Conservation (phyloP, 2,888 invertebrate species). For the Scrobipalpa costella region DNA sequence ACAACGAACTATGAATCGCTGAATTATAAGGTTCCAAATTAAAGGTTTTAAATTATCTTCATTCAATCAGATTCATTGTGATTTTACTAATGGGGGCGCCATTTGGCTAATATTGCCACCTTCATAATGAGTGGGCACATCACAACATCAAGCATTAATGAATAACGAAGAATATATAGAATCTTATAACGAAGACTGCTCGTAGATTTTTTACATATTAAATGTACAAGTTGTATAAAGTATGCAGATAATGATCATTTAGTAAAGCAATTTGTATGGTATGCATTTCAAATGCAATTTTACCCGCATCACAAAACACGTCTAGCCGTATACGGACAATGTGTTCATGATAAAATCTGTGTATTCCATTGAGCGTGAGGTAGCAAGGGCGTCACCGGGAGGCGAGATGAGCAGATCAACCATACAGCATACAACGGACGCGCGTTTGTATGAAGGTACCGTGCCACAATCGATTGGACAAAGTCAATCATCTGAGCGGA, state of each 20-base stretch:
- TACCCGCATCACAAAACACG: constrained; percentile 18
- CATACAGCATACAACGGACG: constrained; percentile 45
- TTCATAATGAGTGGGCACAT: too few species aligned
- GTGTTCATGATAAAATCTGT: constrained; percentile 44
- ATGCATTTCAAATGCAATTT: constrained; percentile 24
- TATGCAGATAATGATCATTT: neutral
- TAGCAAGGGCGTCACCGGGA: constrained; percentile 55
- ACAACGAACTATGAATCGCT: too few species aligned
- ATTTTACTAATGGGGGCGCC: too few species aligned
- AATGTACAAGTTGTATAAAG: too few species aligned
- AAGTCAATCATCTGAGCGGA: constrained; percentile 71
- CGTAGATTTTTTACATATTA: too few species aligned
- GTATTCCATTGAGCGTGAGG: constrained; percentile 52
- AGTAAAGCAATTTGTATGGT: constrained; percentile 4
- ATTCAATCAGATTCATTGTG: too few species aligned
- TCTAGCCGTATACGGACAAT: constrained; percentile 22
- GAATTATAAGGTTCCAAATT: too few species aligned
- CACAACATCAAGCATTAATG: too few species aligned
- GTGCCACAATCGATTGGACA: constrained; percentile 72
- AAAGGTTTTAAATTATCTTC: too few species aligned
- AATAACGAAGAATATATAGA: too few species aligned
- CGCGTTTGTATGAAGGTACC: constrained; percentile 63
- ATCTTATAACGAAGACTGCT: too few species aligned
- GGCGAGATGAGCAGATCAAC: constrained; percentile 41
- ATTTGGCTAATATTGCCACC: neutral